Evolutionary conservation across 2,797 vertebrate genomes (phyloP).

Genomic region (Lates japonicus): DNA sequence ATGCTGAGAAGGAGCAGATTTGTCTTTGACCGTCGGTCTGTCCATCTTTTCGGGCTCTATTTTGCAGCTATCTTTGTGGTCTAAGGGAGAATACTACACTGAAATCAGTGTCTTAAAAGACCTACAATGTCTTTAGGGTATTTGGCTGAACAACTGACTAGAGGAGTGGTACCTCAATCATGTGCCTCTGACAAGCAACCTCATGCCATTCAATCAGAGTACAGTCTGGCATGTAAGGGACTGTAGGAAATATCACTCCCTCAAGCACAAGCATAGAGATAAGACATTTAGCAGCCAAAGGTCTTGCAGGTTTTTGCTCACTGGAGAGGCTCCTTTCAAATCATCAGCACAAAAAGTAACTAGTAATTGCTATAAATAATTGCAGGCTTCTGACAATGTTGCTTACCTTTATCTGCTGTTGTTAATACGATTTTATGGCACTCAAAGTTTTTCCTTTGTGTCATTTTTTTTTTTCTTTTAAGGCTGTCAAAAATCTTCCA

Average conservation of each 20-base stretch:
- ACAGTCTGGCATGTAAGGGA: slow-evolving; percentile 1
- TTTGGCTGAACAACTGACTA: slow-evolving; percentile 27
- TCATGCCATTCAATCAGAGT: not conserved
- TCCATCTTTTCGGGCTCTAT: slow-evolving; percentile 42
- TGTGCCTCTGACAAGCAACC: slow-evolving; percentile 5
- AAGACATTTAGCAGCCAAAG: not conserved
- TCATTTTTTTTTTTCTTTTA: no score
- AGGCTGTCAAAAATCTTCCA: no score
- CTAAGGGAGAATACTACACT: slow-evolving; percentile 44
- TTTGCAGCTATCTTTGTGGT: slow-evolving; percentile 44
- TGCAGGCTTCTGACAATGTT: not conserved
- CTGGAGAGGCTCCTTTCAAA: not conserved
- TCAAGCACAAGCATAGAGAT: not conserved
- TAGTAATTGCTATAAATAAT: not conserved
- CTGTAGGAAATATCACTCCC: not conserved
- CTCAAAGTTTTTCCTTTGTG: no score
- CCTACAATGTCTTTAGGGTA: slow-evolving; percentile 8
- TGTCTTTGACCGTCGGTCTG: slow-evolving; percentile 51
- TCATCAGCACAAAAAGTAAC: not conserved
- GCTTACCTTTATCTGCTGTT: not conserved
- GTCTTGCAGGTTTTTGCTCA: not conserved
- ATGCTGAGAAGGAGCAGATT: slow-evolving; percentile 66
- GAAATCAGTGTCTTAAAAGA: slow-evolving; percentile 27
- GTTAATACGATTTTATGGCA: no score
- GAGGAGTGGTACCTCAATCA: slow-evolving; percentile 14